A percentile compares a stretch with the other conserved stretches of the same genome.
phyloP scores from a whole-genome alignment of 1,140 invertebrate species.

The Bactericera cockerelli region DNA sequence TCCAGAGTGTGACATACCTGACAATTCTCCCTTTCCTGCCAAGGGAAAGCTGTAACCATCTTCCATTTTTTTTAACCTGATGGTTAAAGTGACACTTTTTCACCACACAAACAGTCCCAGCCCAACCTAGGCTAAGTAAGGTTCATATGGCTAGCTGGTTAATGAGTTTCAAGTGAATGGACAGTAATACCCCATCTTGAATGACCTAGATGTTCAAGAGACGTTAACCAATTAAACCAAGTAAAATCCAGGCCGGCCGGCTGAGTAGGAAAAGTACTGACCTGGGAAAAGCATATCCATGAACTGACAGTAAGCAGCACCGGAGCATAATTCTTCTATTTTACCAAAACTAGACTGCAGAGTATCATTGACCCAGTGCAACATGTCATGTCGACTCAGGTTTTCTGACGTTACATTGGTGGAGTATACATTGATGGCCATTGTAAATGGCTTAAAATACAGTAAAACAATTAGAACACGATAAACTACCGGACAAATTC shows the following conservation, averaged over 20 bases:
- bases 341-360: slow-evolving; percentile 85
- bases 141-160: neutral
- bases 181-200: no score
- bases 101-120: no score
- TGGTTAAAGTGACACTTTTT: no score
- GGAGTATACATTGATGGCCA: slow-evolving; percentile 96
- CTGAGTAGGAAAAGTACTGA: no score
- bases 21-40: no score
- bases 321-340: slow-evolving; percentile 96
- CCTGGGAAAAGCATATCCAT: slow-evolving; percentile 99
- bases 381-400: slow-evolving; percentile 94
- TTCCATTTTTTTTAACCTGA: no score
- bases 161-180: neutral
- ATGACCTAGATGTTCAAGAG: neutral
- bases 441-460: slow-evolving; percentile 24
- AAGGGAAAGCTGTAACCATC: no score
- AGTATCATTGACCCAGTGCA: slow-evolving; percentile 96
- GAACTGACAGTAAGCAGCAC: slow-evolving; percentile 95
- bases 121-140: neutral
- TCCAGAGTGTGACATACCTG: no score
- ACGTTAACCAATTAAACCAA: no score
- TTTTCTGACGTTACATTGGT: slow-evolving; percentile 97
- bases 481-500: no score
- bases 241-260: no score
- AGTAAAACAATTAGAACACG: no score